Base-by-base conservation (phyloP, 2,888 invertebrate species). In the Anticlea derivata region DNA sequence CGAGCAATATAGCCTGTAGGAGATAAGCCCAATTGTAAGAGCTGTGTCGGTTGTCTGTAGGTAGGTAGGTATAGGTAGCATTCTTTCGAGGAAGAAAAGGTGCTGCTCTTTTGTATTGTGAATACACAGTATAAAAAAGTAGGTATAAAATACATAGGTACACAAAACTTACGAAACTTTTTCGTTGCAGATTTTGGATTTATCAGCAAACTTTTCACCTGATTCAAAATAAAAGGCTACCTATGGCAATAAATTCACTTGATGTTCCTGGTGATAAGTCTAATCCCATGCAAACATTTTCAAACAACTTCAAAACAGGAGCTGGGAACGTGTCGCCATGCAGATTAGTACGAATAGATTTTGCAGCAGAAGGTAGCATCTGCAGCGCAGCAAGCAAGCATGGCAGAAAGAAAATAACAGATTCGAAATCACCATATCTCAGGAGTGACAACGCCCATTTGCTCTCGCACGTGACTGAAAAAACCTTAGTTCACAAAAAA, bases 191-290 rank as follows among this genome's bases (percentile, higher is more conserved):
- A 40, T 31, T 37, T 34, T 37, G 29, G 30, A 31, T 10, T 41
- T 41, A 23, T 13, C 8, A 3, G 26, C 24, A 31, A 38, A 11
- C 7, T 26, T 23, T 38, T 17, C 11, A 39, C 8, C 24, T 8
- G n/a, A 24, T 22, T 23, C 31, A 12, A 41, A 41, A 29, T 35
- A 46, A 43, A 22, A 44, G 45, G 49, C 35, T 51, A n/a, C n/a
- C n/a, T n/a, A 84, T 84, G 83, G 77, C 80, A 59, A 76, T 82
- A 61, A 75, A 68, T 52, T 66, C 72, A 29, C 56, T 61, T 30
- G 68, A 72, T 40, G 50, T 61, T 34, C 24, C 62, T 22, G 60
- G 52, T 59, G 65, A 71, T 47, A 71, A 70, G 58, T 56, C 60
- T 50, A 51, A 52, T 24, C 24, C 51, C 1, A 66, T 68, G 22